These are phyloP conservation scores for Galerucella calmariensis DNA, from an alignment of 2,888 invertebrate genomes.

Conservation along the genomic window DNA sequence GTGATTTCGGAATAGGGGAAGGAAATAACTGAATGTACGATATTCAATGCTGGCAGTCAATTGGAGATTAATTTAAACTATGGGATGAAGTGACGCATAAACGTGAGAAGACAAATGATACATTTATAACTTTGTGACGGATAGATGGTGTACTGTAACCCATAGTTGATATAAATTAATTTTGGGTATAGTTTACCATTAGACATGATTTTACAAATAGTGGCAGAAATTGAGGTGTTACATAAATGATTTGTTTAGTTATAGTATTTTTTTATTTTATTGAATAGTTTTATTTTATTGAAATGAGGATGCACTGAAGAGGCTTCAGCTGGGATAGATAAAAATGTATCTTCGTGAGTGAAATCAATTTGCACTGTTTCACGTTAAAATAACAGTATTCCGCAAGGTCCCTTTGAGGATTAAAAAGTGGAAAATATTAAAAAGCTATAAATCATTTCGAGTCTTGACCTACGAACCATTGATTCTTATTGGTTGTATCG, in stretches of 20 bases:
- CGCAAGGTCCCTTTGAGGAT: no score
- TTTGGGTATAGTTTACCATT: neutral
- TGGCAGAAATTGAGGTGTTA: neutral
- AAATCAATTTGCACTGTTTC: no score
- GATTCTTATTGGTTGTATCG: no score
- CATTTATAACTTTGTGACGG: neutral
- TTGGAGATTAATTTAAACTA: conserved; percentile 1
- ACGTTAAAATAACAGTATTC: no score
- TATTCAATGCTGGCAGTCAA: conserved; percentile 3
- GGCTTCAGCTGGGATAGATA: no score
- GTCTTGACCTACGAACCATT: no score
- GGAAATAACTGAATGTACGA: neutral
- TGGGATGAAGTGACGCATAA: neutral
- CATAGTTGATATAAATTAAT: neutral
- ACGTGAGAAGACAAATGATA: conserved; percentile 5
- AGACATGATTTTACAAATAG: neutral
- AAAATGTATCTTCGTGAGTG: no score
- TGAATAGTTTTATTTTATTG: no score
- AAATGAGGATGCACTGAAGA: no score
- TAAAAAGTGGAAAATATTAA: no score
- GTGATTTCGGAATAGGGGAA: neutral
- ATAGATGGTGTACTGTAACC: neutral
- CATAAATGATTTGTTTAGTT: neutral
- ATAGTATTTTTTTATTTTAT: no score
- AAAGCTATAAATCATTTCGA: no score